Conservation (phyloP, 2,113 vertebrate species). For the Channa maculata region DNA sequence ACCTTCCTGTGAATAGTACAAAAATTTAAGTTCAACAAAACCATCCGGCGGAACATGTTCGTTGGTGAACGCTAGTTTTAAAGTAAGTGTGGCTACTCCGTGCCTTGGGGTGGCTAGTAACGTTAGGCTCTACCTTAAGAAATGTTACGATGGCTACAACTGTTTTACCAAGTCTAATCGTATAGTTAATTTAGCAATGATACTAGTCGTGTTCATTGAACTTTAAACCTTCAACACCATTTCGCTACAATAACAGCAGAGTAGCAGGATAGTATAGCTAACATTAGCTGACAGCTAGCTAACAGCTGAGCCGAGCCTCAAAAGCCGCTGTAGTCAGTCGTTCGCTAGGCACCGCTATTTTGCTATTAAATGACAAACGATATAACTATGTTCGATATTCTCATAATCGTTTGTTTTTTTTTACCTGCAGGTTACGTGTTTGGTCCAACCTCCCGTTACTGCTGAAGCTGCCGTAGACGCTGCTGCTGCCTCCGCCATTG, state of each 20-base stretch:
- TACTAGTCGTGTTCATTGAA: not conserved
- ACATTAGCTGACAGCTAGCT: conserved; percentile 11
- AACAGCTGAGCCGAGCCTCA: conserved; percentile 53
- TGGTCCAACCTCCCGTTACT: conserved; percentile 84
- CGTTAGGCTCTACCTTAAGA: no score
- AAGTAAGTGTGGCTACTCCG: no score
- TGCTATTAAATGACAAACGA: not conserved
- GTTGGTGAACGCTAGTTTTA: no score
- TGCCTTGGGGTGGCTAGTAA: no score
- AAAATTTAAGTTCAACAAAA: no score
- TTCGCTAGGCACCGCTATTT: not conserved
- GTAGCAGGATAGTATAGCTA: conserved; percentile 19
- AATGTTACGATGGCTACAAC: not conserved
- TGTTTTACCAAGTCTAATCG: not conserved
- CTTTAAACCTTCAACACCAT: no score
- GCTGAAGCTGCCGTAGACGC: conserved; percentile 78
- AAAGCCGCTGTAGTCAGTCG: conserved; percentile 41
- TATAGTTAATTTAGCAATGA: no score
- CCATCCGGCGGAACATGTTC: no score
- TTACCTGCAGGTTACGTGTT: conserved; percentile 87
- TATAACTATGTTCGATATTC: not conserved
- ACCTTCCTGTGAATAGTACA: no score
- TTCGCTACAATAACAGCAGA: conserved; percentile 25
- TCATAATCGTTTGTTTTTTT: not conserved
- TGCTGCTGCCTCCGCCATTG: conserved; percentile 88